Base-by-base conservation (phyloP, 2,797 vertebrate species). In the Sarcoramphus papa region DNA sequence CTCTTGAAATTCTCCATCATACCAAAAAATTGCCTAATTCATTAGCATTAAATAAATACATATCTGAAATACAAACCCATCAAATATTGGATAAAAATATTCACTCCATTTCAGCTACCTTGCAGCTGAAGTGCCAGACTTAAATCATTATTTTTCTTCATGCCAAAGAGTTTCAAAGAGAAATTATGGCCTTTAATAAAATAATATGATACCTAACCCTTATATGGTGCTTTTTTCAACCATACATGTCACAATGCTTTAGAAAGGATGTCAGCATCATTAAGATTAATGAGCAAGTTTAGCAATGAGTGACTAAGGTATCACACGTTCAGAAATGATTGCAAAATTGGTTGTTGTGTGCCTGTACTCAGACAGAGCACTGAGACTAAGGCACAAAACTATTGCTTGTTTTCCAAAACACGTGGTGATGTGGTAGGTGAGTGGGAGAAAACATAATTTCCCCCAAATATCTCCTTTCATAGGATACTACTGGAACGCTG, bases 281-380 rank as follows among this genome's bases (percentile, higher is more conserved):
- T 92, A 82, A 77, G 95, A 85, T 50, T 82, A 84, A 94, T 90
- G 40, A 94, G 7, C 25, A 75, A 14, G 28, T 79, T 96, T 88
- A 73, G 14, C 84, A 78, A 68, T 7, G 41, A 41, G 15, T 72
- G 57, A 86, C 50, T 88, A 84, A 75, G 31, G 17, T 63, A 53
- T 59, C 70, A 25, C 12, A 30, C 1, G 1, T 73, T 40, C 59
- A 79, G 67, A 79, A 88, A 88, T n/a, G 0, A 47, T 48, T 84
- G 41, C 33, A 83, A 60, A 93, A 88, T 43, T 74, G 11, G 10
- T 81, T 86, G 14, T 69, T 92, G 2, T 47, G 35, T 69, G 48
- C 27, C n/a, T 81, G 48, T 25, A 63, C 54, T 14, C 35, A 86
- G 35, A 37, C 6, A 91, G 47, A 62, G 18, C 24, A 43, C 19